These are phyloP conservation scores for Catharus minimus DNA, from an alignment of 2,113 vertebrate species.

Conservation along the genomic window DNA sequence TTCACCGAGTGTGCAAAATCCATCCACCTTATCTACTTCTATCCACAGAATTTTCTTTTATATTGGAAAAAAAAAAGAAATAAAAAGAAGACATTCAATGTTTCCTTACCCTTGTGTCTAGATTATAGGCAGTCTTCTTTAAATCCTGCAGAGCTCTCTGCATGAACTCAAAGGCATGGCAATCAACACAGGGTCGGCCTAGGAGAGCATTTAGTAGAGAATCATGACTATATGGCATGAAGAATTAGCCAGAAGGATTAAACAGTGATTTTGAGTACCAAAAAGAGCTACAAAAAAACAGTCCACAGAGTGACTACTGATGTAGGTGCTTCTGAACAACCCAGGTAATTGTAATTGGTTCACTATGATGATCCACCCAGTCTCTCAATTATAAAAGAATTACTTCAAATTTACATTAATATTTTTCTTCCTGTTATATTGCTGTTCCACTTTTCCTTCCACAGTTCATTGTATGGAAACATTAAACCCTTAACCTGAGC, in stretches of 20 bases:
- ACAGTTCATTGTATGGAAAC: not conserved
- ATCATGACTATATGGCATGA: not conserved
- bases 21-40: not conserved
- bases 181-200: slow-evolving; percentile 97
- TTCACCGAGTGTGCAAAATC: not conserved
- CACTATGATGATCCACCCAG: not conserved
- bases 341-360: not conserved
- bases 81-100: not conserved
- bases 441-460: not conserved
- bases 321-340: not conserved
- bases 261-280: not conserved
- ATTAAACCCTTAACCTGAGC: not conserved
- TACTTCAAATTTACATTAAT: not conserved
- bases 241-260: not conserved
- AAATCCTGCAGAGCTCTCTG: slow-evolving; percentile 95
- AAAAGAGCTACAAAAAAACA: not conserved
- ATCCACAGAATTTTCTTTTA: not conserved
- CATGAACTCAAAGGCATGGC: slow-evolving; percentile 98
- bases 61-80: not conserved
- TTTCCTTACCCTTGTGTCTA: slow-evolving; percentile 87
- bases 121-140: slow-evolving; percentile 92
- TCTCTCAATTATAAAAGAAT: not conserved
- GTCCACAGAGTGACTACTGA: not conserved
- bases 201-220: not conserved
- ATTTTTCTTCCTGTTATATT: not conserved